Evolutionary conservation across 1,140 invertebrate species (phyloP).

Genomic region (Rhyzopertha dominica): DNA sequence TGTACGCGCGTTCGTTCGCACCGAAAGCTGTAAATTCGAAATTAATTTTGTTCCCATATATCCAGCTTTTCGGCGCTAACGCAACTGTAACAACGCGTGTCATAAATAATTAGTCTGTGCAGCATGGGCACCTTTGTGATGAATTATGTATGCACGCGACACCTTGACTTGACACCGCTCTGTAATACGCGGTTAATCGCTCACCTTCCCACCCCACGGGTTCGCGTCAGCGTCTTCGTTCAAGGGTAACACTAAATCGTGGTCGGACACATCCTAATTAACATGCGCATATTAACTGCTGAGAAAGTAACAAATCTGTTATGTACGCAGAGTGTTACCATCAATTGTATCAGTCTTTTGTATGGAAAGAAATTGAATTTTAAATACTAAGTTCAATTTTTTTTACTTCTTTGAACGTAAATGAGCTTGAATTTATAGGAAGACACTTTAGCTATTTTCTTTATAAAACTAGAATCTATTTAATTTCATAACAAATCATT

Average conservation of each 20-base stretch:
- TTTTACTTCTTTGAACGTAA: no score
- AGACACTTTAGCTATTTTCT: no score
- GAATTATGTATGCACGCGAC: constrained; percentile 34
- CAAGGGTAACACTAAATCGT: constrained; percentile 27
- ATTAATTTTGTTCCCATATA: not conserved
- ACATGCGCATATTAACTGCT: no score
- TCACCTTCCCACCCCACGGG: constrained; percentile 10
- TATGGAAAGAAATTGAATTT: no score
- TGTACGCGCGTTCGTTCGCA: not conserved
- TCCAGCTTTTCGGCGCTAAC: not conserved
- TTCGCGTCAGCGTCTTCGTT: constrained; percentile 14
- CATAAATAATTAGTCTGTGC: constrained; percentile 30
- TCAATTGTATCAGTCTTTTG: no score
- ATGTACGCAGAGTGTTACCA: no score
- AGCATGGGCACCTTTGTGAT: constrained; percentile 27
- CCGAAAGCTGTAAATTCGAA: not conserved
- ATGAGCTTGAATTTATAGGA: no score
- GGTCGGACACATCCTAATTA: constrained; percentile 28
- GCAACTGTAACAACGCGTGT: constrained; percentile 9
- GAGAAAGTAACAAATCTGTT: no score
- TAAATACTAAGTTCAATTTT: no score
- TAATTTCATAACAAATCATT: no score
- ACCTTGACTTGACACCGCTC: constrained; percentile 33
- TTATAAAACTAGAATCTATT: no score
- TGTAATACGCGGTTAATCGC: constrained; percentile 30